phyloP scores from a whole-genome alignment of 1,140 invertebrate species.

The Nephila pilipes region DNA sequence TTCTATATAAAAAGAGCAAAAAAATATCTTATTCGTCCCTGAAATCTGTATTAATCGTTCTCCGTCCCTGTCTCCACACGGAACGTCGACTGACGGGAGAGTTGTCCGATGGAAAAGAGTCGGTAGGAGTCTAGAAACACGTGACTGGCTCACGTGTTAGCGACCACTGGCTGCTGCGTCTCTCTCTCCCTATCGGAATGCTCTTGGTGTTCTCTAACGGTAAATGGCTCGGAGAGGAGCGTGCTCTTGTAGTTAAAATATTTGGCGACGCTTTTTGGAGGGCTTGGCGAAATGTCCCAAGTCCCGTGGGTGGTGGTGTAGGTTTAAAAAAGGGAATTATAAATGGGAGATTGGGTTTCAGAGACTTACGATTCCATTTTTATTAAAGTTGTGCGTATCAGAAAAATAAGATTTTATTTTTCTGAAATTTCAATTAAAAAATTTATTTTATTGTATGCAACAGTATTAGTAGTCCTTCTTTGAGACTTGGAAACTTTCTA shows the following conservation, averaged over 20 bases:
- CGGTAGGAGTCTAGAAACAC: not conserved
- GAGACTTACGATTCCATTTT: no score
- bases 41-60: not conserved
- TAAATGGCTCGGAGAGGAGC: constrained; percentile 35
- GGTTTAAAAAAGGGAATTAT: not conserved
- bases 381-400: no score
- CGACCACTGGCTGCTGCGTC: not conserved
- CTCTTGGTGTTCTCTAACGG: constrained; percentile 66
- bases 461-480: no score
- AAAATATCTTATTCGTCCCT: no score
- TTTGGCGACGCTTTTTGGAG: constrained; percentile 40
- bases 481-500: no score
- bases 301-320: not conserved
- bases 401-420: no score
- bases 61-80: not conserved
- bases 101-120: not conserved
- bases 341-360: not conserved
- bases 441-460: no score
- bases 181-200: constrained; percentile 16
- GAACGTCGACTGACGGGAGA: no score
- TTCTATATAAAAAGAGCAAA: not conserved
- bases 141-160: constrained; percentile 45
- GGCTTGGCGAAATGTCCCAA: not conserved
- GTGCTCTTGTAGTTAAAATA: constrained; percentile 40
- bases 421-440: no score